Conservation (phyloP, 2,113 vertebrate species). For the Lagopus leucura region DNA sequence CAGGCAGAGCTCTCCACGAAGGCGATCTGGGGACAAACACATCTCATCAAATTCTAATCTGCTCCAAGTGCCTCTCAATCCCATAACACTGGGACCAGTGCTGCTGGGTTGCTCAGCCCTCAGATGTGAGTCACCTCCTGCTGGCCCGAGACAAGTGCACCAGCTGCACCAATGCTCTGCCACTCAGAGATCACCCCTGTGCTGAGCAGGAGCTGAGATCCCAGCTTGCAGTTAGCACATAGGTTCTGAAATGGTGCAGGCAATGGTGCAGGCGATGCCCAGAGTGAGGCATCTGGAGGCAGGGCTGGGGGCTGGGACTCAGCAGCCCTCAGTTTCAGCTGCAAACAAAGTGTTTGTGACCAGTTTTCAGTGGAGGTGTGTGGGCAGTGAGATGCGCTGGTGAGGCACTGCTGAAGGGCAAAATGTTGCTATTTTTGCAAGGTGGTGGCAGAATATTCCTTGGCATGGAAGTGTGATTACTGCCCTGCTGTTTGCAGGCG, state of each 20-base stretch:
- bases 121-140: too few relatives aligned
- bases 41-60: too few relatives aligned
- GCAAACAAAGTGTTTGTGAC: not conserved
- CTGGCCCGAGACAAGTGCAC: not conserved
- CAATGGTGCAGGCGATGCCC: fast-evolving
- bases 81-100: fast-evolving
- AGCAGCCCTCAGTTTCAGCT: not conserved
- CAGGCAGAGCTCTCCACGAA: not conserved
- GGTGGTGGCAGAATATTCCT: not conserved
- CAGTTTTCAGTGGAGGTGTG: not conserved
- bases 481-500: constrained; percentile 34
- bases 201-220: not conserved
- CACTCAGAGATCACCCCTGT: fast-evolving
- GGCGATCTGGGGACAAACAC: not conserved
- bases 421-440: not conserved
- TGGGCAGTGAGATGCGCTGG: not conserved
- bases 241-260: not conserved
- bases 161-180: not conserved
- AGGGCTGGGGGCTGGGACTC: not conserved
- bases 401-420: constrained; percentile 12
- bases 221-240: not conserved
- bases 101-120: fast-evolving
- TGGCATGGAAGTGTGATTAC: not conserved
- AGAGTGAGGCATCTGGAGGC: not conserved
- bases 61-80: not conserved